Evolutionary conservation across 1,140 invertebrate genomes (phyloP).

Genomic region (Prorops nasuta): DNA sequence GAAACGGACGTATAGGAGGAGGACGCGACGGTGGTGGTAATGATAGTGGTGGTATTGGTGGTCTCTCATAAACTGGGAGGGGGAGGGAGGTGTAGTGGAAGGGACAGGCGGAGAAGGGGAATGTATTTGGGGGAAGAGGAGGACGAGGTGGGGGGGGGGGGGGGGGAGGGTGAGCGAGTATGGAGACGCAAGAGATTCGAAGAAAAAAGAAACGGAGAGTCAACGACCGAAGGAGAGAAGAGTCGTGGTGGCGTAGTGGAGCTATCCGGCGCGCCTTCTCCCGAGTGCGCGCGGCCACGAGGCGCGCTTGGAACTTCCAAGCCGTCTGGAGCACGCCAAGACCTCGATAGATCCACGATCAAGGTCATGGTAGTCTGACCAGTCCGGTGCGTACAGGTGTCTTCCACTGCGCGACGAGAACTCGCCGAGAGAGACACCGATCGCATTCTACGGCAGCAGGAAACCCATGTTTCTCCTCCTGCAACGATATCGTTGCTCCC

Average conservation of each 20-base stretch:
- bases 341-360: too few species aligned
- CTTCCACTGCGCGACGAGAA: too few species aligned
- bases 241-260: too few species aligned
- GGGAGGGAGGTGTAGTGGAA: slow-evolving; percentile 2
- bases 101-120: background rate
- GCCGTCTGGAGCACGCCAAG: too few species aligned
- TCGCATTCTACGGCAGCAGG: too few species aligned
- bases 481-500: too few species aligned
- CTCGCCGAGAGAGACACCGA: too few species aligned
- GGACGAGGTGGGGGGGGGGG: slow-evolving; percentile 20
- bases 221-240: slow-evolving; percentile 45
- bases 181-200: slow-evolving; percentile 42
- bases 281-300: slow-evolving; percentile 24
- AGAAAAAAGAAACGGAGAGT: slow-evolving; percentile 48
- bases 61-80: background rate
- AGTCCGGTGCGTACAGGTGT: too few species aligned
- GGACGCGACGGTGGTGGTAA: background rate
- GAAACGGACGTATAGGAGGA: background rate
- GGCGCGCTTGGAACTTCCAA: slow-evolving; percentile 34
- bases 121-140: slow-evolving; percentile 20
- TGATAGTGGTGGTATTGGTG: slow-evolving; percentile 1
- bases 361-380: too few species aligned
- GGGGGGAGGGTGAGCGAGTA: slow-evolving; percentile 29
- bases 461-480: too few species aligned
- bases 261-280: too few species aligned